Evolutionary conservation across 2,888 invertebrate genomes (phyloP).

Genomic region (Apotomis turbidana): DNA sequence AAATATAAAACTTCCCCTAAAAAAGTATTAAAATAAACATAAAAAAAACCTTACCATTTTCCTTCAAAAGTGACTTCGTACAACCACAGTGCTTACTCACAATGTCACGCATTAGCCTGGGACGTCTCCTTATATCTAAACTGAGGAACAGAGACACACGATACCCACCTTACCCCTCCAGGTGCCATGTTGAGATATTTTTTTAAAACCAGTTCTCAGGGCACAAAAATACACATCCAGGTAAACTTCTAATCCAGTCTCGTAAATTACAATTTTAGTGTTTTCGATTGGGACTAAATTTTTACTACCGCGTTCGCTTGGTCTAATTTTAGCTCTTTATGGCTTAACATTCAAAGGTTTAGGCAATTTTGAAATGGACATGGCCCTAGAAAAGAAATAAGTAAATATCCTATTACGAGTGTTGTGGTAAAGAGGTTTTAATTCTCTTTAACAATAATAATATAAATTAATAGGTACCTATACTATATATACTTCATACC

Average conservation of each 20-base stretch:
- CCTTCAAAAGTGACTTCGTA: neutral
- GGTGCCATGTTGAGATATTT: neutral
- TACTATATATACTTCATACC: too few relatives aligned
- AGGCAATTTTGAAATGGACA: too few relatives aligned
- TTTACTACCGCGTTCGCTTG: neutral
- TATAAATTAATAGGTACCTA: too few relatives aligned
- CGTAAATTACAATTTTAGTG: conserved; percentile 7
- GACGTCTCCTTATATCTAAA: conserved; percentile 10
- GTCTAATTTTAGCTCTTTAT: neutral
- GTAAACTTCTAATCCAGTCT: neutral
- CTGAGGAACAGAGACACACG: conserved; percentile 1
- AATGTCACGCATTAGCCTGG: neutral
- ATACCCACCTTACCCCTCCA: neutral
- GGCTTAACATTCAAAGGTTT: too few relatives aligned
- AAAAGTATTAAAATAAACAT: neutral
- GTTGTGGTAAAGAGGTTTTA: too few relatives aligned
- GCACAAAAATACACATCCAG: neutral
- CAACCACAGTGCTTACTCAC: neutral
- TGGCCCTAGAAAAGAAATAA: too few relatives aligned
- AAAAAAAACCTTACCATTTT: conserved; percentile 1
- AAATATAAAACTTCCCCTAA: neutral
- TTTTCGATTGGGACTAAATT: neutral
- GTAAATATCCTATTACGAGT: too few relatives aligned
- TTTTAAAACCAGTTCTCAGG: conserved; percentile 8
- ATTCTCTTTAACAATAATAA: too few relatives aligned